Evolutionary conservation across 2,888 invertebrate genomes (phyloP).

Genomic region (Heliconius sara): DNA sequence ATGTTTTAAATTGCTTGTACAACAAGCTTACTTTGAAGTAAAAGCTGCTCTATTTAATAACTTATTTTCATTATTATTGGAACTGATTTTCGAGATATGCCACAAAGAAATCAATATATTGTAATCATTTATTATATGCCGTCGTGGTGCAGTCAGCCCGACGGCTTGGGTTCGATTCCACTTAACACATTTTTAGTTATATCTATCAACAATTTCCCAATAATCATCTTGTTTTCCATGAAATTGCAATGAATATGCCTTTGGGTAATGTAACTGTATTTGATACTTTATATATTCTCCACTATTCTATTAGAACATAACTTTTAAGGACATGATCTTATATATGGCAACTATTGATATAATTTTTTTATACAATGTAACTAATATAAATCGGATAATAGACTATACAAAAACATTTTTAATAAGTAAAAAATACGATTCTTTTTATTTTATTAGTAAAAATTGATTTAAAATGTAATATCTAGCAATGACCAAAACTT

Average conservation of each 20-base stretch:
- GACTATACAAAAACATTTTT: conserved; percentile 10
- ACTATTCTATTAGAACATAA: conserved; percentile 2
- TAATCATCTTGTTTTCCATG: conserved; percentile 3
- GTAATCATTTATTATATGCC: not conserved
- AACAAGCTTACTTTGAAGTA: conserved; percentile 34
- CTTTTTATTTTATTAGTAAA: not conserved
- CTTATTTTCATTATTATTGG: conserved; percentile 15
- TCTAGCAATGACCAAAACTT: conserved; percentile 29
- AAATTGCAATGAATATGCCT: conserved; percentile 27
- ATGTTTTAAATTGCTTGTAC: conserved; percentile 41
- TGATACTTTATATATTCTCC: conserved; percentile 31
- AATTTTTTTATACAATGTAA: not conserved
- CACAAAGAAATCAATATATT: not conserved
- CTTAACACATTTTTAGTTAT: not conserved
- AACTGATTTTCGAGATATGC: not conserved
- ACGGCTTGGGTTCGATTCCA: no score
- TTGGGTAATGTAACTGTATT: conserved; percentile 26
- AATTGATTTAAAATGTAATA: not conserved
- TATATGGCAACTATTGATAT: conserved; percentile 1
- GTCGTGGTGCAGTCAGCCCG: no score
- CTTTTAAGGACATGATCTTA: conserved; percentile 4
- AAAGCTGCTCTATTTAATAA: conserved; percentile 20
- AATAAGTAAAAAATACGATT: no score
- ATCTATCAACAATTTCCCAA: not conserved
- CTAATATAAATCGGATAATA: not conserved